Conservation (phyloP, 2,888 invertebrate genomes). For the Caenorhabditis sp. region DNA sequence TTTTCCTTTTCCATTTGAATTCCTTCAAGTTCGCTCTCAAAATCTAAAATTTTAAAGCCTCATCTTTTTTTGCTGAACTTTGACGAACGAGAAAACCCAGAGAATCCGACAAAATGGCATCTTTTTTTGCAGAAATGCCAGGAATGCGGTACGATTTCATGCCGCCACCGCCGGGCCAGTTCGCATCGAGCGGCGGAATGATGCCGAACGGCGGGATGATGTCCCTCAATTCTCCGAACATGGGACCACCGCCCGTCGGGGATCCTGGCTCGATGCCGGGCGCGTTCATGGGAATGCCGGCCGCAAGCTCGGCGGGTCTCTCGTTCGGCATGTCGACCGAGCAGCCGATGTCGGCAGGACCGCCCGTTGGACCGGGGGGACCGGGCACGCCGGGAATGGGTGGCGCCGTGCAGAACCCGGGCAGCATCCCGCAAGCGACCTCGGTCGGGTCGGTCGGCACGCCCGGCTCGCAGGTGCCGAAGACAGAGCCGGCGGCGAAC, state of each 20-base stretch:
- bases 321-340: constrained; percentile 63
- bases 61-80: no score
- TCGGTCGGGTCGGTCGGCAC: constrained; percentile 39
- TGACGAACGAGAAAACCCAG: no score
- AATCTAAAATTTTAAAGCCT: no score
- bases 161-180: constrained; percentile 36
- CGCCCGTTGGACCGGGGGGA: constrained; percentile 61
- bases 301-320: constrained; percentile 26
- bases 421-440: constrained; percentile 55
- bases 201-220: constrained; percentile 69
- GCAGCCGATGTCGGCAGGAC: constrained; percentile 50
- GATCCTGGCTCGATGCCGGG: constrained; percentile 56
- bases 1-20: neutral
- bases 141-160: constrained; percentile 54
- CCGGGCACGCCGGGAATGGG: constrained; percentile 59
- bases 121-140: constrained; percentile 19
- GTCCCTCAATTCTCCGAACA: constrained; percentile 68
- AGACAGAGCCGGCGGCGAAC: constrained; percentile 38
- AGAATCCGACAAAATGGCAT: no score
- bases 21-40: no score
- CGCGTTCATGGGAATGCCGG: constrained; percentile 54
- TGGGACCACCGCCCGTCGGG: constrained; percentile 41
- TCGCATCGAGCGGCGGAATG: constrained; percentile 62
- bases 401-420: constrained; percentile 34
- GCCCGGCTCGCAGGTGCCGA: constrained; percentile 14